A percentile compares a stretch with the other conserved stretches of the same genome.
These are phyloP conservation scores for Rhabdomys dilectus DNA, from an alignment of 2,113 vertebrate species.

Conservation along the genomic window DNA sequence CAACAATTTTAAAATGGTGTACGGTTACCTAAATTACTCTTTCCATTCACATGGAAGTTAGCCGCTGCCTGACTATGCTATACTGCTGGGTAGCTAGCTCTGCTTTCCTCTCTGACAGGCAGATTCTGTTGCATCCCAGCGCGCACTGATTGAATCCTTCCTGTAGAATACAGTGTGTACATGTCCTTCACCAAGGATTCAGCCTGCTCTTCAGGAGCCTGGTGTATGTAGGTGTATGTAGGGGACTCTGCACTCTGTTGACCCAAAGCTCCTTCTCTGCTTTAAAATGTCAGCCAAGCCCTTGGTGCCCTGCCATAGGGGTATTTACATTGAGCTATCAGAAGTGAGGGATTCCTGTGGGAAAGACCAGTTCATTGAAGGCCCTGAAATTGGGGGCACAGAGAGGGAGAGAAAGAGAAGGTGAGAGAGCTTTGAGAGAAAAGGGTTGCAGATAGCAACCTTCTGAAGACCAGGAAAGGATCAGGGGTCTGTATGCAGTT, in stretches of 20 bases:
- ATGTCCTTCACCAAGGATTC: too few relatives aligned
- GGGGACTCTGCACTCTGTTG: neutral
- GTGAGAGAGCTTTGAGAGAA: neutral
- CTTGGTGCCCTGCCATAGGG: neutral
- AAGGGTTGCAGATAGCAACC: neutral
- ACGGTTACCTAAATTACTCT: neutral
- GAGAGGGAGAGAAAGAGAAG: neutral
- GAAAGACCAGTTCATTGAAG: neutral
- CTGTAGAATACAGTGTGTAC: neutral
- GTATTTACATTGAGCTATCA: too few relatives aligned
- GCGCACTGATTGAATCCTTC: neutral
- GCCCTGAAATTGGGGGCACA: neutral
- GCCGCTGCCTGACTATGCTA: too few relatives aligned
- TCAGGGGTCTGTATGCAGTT: neutral
- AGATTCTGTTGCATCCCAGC: fast-evolving
- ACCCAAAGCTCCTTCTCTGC: neutral
- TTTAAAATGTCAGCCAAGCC: neutral
- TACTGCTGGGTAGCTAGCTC: fast-evolving
- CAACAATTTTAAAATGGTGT: neutral
- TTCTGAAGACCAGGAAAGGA: neutral
- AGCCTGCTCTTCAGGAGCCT: neutral
- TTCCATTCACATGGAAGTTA: neutral
- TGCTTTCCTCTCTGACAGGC: neutral
- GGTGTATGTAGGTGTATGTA: too few relatives aligned
- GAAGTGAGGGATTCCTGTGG: neutral